A percentile compares a stretch with the other conserved stretches of the same genome.
These are phyloP conservation scores for Dyspetes luteomarginatus DNA, from an alignment of 2,888 invertebrate genomes.

Conservation along the genomic window DNA sequence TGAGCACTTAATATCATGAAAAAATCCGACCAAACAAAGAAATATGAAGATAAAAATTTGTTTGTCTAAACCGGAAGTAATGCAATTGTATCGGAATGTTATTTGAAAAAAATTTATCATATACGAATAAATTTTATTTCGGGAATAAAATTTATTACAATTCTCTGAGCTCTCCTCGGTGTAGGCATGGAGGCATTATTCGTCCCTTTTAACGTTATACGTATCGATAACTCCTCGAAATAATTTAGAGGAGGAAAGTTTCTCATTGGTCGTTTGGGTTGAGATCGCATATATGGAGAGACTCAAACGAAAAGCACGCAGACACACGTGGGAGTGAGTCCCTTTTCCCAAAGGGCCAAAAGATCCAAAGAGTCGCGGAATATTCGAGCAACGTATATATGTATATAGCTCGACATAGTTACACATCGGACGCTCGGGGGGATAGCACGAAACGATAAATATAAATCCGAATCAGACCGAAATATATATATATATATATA, in stretches of 20 bases:
- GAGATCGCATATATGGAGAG: not conserved
- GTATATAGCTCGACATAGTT: slow-evolving; percentile 33
- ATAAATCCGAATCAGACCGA: slow-evolving; percentile 63
- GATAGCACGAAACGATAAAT: slow-evolving; percentile 57
- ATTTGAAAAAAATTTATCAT: too few relatives aligned
- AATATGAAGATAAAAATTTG: too few relatives aligned
- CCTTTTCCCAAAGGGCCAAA: slow-evolving; percentile 25
- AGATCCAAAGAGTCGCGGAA: slow-evolving; percentile 25
- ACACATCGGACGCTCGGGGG: slow-evolving; percentile 26
- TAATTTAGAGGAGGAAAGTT: slow-evolving; percentile 37
- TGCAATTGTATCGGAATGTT: too few relatives aligned
- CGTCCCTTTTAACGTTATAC: slow-evolving; percentile 9
- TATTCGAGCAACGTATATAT: slow-evolving; percentile 32
- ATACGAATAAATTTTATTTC: too few relatives aligned
- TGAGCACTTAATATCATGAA: too few relatives aligned
- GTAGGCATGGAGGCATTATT: too few relatives aligned
- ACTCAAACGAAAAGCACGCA: not conserved
- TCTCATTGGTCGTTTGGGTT: slow-evolving; percentile 34
- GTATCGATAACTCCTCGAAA: slow-evolving; percentile 41
- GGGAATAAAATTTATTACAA: too few relatives aligned
- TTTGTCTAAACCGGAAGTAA: too few relatives aligned
- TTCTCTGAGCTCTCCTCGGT: too few relatives aligned
- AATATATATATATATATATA: slow-evolving; percentile 10
- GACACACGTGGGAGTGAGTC: slow-evolving; percentile 10
- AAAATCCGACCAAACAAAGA: too few relatives aligned